A percentile compares a stretch with the other conserved stretches of the same genome.
phyloP scores from a whole-genome alignment of 1,140 invertebrate genomes.

The Drosophila pectinifera region DNA sequence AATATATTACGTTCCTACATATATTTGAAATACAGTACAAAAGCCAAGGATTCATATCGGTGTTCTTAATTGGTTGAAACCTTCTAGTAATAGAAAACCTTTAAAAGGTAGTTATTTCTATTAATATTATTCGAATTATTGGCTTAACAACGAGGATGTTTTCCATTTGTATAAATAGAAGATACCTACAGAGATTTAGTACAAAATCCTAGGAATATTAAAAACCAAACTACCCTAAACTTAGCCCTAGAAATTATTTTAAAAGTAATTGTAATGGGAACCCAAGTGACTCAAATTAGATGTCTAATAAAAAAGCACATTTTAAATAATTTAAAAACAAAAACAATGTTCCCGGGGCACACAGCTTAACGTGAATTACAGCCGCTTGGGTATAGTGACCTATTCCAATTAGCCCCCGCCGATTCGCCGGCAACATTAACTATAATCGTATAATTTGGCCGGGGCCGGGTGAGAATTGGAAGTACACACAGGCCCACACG shows the following conservation, averaged over 20 bases:
- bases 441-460: conserved; percentile 43
- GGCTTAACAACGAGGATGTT: too few species aligned
- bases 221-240: too few species aligned
- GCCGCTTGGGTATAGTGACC: conserved; percentile 41
- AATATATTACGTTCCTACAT: not conserved
- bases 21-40: not conserved
- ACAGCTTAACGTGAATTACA: not conserved
- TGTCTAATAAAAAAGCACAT: not conserved
- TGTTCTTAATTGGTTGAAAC: too few species aligned
- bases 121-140: too few species aligned
- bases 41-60: too few species aligned
- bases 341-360: not conserved
- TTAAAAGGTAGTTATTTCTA: too few species aligned
- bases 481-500: conserved; percentile 14
- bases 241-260: too few species aligned
- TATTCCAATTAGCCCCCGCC: conserved; percentile 36
- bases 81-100: too few species aligned
- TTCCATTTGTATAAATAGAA: too few species aligned
- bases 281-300: not conserved
- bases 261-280: too few species aligned
- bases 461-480: conserved; percentile 59
- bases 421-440: conserved; percentile 23
- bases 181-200: too few species aligned
- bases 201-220: too few species aligned
- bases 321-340: not conserved